Conservation (phyloP, 2,113 vertebrate species). For the Microcebus jonahi region DNA sequence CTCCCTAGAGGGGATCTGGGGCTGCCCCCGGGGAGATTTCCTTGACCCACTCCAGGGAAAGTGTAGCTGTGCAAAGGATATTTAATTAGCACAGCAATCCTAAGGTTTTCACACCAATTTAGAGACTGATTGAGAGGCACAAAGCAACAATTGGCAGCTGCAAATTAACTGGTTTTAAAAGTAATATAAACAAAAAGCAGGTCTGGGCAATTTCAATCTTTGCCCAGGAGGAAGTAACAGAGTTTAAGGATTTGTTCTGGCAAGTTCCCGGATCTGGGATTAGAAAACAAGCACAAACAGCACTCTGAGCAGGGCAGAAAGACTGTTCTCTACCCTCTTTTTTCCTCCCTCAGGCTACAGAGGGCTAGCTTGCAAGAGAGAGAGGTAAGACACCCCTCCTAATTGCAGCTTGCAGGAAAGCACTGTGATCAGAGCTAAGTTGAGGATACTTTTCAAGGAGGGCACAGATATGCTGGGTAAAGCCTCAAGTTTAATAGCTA, state of each 20-base stretch:
- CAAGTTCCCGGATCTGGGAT: not conserved
- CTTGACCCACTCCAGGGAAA: not conserved
- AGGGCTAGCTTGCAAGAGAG: not conserved
- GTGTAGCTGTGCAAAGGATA: slow-evolving; percentile 1
- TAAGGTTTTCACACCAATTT: slow-evolving; percentile 41
- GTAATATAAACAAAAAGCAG: not conserved
- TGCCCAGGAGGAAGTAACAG: not conserved
- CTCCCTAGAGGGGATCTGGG: not conserved
- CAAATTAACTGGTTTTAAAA: slow-evolving; percentile 46
- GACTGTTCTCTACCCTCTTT: not conserved
- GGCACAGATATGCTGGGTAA: not conserved
- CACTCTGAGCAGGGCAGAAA: not conserved
- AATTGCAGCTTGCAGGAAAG: not conserved
- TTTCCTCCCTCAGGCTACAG: not conserved
- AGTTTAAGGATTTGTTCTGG: not conserved
- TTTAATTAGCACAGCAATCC: slow-evolving; percentile 34
- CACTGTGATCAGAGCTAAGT: not conserved
- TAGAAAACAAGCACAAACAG: not conserved
- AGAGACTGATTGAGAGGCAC: not conserved
- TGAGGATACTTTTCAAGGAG: not conserved
- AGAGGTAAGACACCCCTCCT: not conserved
- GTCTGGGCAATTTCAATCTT: not conserved
- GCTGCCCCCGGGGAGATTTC: fast-evolving
- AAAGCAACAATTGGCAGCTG: slow-evolving; percentile 9
- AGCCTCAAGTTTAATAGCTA: not conserved